phyloP scores from a whole-genome alignment of 2,113 vertebrate genomes.

The Willisornis vidua region DNA sequence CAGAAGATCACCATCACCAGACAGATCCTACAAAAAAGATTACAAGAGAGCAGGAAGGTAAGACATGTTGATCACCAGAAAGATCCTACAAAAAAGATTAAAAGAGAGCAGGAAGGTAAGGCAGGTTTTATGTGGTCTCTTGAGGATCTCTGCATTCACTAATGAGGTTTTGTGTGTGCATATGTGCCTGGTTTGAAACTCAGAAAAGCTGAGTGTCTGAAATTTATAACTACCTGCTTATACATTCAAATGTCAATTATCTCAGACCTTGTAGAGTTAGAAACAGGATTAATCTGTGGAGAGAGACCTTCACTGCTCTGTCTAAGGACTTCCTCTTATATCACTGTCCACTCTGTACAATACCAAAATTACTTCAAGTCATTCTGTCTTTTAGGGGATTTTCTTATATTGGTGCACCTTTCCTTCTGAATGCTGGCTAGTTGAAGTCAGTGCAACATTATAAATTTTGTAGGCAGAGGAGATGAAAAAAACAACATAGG shows the following conservation, averaged over 20 bases:
- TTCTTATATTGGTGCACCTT: background rate
- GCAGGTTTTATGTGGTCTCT: background rate
- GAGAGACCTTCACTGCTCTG: background rate
- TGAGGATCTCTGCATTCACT: background rate
- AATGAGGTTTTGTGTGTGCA: background rate
- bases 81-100: too few species aligned
- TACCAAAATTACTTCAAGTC: background rate
- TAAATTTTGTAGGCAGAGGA: background rate
- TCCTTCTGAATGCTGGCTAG: background rate
- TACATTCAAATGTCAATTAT: background rate
- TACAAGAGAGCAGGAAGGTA: slow-evolving; percentile 87
- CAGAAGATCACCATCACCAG: slow-evolving; percentile 84
- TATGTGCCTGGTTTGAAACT: background rate
- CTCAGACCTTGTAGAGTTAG: background rate
- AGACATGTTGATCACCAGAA: background rate
- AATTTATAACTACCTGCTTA: background rate
- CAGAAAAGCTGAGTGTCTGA: background rate
- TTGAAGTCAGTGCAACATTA: background rate
- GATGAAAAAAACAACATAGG: background rate
- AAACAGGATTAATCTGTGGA: background rate
- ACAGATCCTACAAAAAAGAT: slow-evolving; percentile 86
- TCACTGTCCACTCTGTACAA: background rate
- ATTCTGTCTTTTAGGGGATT: background rate
- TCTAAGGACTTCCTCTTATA: background rate
- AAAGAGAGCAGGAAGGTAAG: slow-evolving; percentile 67